phyloP scores from a whole-genome alignment of 2,113 vertebrate genomes.

The Sigmodon hispidus region DNA sequence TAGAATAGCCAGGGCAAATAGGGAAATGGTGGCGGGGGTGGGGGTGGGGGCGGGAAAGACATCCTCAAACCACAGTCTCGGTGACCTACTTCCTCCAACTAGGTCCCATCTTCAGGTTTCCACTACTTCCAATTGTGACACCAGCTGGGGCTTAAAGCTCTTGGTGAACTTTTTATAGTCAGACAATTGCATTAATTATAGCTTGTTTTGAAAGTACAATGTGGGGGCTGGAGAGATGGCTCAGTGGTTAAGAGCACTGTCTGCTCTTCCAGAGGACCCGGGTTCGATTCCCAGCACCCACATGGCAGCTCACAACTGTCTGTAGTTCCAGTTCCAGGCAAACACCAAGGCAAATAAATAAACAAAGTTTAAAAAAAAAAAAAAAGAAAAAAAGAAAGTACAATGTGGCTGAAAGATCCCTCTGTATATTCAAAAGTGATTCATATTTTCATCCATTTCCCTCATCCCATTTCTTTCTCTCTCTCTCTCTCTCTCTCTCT shows the following conservation, averaged over 20 bases:
- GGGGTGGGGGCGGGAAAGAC: neutral
- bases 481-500: too few species aligned
- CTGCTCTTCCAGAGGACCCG: too few species aligned
- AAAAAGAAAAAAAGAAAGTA: neutral
- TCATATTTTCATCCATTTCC: neutral
- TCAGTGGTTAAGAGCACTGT: too few species aligned
- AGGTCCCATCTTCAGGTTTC: neutral
- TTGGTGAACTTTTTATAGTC: neutral
- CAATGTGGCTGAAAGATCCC: neutral
- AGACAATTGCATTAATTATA: neutral
- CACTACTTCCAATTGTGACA: neutral
- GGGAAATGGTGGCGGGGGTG: too few species aligned
- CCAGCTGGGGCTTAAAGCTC: neutral
- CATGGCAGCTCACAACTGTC: too few species aligned
- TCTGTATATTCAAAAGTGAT: neutral
- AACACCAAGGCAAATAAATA: too few species aligned
- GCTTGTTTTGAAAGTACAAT: neutral
- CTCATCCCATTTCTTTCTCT: neutral
- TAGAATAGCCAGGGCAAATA: neutral
- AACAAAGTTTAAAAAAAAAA: too few species aligned
- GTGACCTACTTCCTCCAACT: neutral
- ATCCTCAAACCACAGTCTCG: neutral
- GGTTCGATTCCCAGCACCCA: too few species aligned
- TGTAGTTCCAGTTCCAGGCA: too few species aligned
- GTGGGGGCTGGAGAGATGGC: too few species aligned